Percentiles rank a stretch among this genome's conserved stretches.
These are phyloP conservation scores for Hymenopus coronatus DNA, from an alignment of 2,888 invertebrate genomes.

Conservation along the genomic window DNA sequence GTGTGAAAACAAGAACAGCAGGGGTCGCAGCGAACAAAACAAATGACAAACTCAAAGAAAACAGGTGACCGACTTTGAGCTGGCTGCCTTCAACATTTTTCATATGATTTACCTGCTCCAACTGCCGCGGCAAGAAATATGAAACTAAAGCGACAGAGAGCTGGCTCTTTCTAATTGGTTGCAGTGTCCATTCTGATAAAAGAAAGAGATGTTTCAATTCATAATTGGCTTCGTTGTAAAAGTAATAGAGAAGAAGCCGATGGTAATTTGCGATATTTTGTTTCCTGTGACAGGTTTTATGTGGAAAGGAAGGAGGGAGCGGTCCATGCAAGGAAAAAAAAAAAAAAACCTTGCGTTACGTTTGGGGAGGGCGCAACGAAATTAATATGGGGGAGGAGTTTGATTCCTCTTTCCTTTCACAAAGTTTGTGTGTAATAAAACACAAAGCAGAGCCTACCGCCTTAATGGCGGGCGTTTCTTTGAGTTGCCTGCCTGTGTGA, in stretches of 20 bases:
- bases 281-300: constrained; percentile 14
- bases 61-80: neutral
- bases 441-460: neutral
- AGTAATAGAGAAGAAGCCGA: neutral
- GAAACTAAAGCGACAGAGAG: neutral
- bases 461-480: neutral
- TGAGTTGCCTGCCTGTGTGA: neutral
- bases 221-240: neutral
- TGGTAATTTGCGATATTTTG: constrained; percentile 5
- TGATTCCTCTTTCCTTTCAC: neutral
- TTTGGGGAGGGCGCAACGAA: neutral
- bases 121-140: constrained; percentile 8
- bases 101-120: constrained; percentile 1
- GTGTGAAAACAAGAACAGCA: constrained; percentile 13
- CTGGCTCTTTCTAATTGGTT: neutral
- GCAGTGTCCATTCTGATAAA: neutral
- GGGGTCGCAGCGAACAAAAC: neutral
- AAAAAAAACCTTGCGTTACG: neutral
- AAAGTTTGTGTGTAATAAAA: neutral
- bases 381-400: neutral
- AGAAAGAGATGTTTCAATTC: constrained; percentile 1
- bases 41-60: neutral
- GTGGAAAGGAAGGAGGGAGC: neutral
- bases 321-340: neutral
- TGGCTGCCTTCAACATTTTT: neutral